Conservation (phyloP, 2,113 vertebrate genomes). For the Callipepla californica region DNA sequence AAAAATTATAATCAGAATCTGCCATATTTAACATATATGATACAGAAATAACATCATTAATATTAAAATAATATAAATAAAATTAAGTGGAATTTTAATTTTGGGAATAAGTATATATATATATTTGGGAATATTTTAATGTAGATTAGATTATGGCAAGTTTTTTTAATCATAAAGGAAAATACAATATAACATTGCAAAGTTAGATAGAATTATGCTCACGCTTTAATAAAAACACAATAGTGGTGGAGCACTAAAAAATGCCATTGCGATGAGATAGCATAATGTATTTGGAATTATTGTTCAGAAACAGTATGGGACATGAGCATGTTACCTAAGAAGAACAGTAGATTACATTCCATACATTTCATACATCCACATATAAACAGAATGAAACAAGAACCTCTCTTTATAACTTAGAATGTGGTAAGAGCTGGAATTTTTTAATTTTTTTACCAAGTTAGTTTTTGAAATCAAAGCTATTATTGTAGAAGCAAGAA, state of each 20-base stretch:
- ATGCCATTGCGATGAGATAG: background rate
- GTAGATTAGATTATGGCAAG: background rate
- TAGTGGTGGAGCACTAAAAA: background rate
- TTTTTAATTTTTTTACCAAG: background rate
- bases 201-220: background rate
- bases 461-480: rapidly evolving
- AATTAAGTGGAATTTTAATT: background rate
- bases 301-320: rapidly evolving
- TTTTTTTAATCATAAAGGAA: background rate
- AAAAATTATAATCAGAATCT: background rate
- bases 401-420: rapidly evolving
- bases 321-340: background rate
- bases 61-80: background rate
- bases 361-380: rapidly evolving
- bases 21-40: background rate
- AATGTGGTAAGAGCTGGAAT: rapidly evolving
- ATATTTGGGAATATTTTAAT: background rate
- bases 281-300: background rate
- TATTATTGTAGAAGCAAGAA: background rate
- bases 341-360: background rate
- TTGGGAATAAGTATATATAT: background rate
- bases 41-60: background rate
- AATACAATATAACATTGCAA: background rate
- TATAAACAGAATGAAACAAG: background rate
- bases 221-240: background rate